A percentile compares a stretch with the other conserved stretches of the same genome.
Conservation (phyloP, 2,797 vertebrate genomes). For the Potorous gilbertii region DNA sequence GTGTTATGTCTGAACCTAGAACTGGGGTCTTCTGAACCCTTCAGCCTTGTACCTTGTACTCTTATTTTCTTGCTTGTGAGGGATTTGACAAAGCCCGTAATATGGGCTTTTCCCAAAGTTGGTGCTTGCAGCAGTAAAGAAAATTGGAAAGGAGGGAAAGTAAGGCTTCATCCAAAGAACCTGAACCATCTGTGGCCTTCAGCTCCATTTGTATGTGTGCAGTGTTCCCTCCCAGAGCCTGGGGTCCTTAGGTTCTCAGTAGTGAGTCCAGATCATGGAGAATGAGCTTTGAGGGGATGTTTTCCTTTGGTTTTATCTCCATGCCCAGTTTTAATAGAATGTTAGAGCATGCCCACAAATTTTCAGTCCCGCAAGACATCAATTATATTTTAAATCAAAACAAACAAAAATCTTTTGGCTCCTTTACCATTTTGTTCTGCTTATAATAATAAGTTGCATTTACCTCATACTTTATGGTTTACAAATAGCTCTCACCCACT, state of each 20-base stretch:
- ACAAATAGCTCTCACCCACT: neutral
- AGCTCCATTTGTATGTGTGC: neutral
- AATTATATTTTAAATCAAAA: neutral
- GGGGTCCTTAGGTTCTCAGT: neutral
- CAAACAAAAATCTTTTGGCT: neutral
- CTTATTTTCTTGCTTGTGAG: neutral
- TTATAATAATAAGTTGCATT: neutral
- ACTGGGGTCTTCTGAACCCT: neutral
- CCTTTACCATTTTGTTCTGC: neutral
- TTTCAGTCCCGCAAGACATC: neutral
- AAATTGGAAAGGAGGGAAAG: neutral
- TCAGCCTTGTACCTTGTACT: neutral
- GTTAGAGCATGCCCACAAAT: neutral
- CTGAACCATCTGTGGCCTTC: neutral
- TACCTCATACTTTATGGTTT: neutral
- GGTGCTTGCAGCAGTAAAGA: neutral
- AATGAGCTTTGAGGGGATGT: neutral
- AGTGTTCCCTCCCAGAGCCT: neutral
- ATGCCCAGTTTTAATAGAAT: neutral
- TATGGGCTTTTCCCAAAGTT: neutral
- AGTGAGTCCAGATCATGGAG: neutral
- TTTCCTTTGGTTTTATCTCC: neutral
- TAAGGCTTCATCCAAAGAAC: neutral
- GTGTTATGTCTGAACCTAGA: neutral
- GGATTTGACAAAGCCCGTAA: neutral